phyloP scores from a whole-genome alignment of 35 echinoderm and acorn worm species.

The Apostichopus parvimensis region DNA sequence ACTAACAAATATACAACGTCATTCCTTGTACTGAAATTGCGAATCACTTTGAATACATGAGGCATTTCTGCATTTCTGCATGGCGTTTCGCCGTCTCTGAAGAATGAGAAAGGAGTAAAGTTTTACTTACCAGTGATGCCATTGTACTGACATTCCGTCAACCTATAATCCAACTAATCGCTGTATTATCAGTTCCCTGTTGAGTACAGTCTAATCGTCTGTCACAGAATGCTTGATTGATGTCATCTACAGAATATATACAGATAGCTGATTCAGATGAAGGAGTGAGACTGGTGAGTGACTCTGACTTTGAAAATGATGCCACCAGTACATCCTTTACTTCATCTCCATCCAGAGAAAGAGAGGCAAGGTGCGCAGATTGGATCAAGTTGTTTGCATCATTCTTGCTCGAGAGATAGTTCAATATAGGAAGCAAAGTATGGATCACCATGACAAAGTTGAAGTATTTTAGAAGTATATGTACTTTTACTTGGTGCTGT shows the following conservation, averaged over 20 bases:
- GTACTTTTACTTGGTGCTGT: not conserved
- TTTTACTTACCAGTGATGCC: not conserved
- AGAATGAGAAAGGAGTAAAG: not conserved
- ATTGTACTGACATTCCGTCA: not conserved
- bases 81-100: too few species aligned
- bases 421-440: slow-evolving; percentile 29
- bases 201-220: slow-evolving; percentile 19
- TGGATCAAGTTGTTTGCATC: not conserved
- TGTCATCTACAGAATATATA: not conserved
- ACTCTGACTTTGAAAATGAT: slow-evolving; percentile 6
- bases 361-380: too few species aligned
- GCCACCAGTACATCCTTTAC: not conserved
- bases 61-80: too few species aligned
- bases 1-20: too few species aligned
- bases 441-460: slow-evolving; percentile 13
- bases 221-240: slow-evolving; percentile 1
- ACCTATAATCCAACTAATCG: not conserved
- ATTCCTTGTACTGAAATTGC: too few species aligned
- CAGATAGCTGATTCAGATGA: slow-evolving; percentile 19
- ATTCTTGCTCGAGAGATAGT: not conserved
- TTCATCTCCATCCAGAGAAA: not conserved
- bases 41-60: too few species aligned
- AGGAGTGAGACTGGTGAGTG: not conserved
- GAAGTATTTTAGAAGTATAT: slow-evolving; percentile 13
- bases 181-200: not conserved